phyloP scores from a whole-genome alignment of 1,140 invertebrate genomes.

The Cotesia chilonis region DNA sequence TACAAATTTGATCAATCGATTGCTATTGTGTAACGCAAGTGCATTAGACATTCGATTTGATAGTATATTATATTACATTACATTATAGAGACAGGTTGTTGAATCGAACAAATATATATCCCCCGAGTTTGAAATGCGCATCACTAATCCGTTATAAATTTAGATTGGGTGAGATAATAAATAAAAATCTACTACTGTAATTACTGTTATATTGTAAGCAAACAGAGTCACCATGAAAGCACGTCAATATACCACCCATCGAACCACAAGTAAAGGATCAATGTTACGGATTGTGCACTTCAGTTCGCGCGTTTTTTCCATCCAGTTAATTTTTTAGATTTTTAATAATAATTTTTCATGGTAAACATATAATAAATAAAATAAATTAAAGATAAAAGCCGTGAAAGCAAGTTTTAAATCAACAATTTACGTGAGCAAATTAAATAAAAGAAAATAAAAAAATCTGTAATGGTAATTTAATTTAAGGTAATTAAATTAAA shows the following conservation, averaged over 20 bases:
- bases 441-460: no score
- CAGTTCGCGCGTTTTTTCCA: background rate
- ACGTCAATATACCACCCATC: constrained; percentile 38
- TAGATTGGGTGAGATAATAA: no score
- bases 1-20: no score
- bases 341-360: constrained; percentile 1
- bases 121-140: constrained; percentile 1
- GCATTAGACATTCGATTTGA: background rate
- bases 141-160: constrained; percentile 17
- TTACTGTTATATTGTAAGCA: constrained; percentile 5
- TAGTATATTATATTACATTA: background rate
- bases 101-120: constrained; percentile 17
- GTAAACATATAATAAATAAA: background rate
- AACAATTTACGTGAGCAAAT: no score
- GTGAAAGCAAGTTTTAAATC: no score
- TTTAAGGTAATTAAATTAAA: background rate
- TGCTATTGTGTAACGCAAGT: background rate
- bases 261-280: constrained; percentile 31
- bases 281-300: constrained; percentile 30
- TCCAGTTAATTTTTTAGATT: constrained; percentile 1
- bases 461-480: background rate
- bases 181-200: background rate
- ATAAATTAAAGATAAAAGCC: no score
- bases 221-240: constrained; percentile 36
- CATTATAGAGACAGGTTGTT: background rate